These are phyloP conservation scores for Heterotilapia buettikoferi DNA, from an alignment of 2,113 vertebrate species.

Conservation along the genomic window DNA sequence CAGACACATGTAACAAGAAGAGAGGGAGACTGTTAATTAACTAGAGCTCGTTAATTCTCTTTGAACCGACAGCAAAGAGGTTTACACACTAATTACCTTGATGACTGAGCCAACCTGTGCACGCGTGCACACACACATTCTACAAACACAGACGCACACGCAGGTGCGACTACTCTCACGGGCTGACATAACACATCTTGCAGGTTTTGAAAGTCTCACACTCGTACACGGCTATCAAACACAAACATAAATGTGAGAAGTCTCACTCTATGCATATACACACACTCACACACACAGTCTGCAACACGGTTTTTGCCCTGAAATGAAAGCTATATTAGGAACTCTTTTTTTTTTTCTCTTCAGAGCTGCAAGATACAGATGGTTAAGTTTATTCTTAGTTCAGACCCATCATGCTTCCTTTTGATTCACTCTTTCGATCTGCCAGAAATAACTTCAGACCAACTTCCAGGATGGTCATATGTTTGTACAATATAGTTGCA, in stretches of 20 bases:
- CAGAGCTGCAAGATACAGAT: constrained; percentile 14
- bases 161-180: constrained; percentile 1
- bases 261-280: constrained; percentile 25
- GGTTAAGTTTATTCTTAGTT: constrained; percentile 43
- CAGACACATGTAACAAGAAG: constrained; percentile 65
- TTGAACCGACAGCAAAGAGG: constrained; percentile 68
- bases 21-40: constrained; percentile 72
- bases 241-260: constrained; percentile 51
- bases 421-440: constrained; percentile 27
- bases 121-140: background rate
- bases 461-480: background rate
- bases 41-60: constrained; percentile 70
- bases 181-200: constrained; percentile 48
- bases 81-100: constrained; percentile 73
- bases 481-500: background rate
- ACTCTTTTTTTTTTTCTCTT: background rate
- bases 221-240: background rate
- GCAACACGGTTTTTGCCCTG: background rate
- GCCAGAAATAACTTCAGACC: constrained; percentile 23
- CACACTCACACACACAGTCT: background rate
- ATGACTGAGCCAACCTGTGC: constrained; percentile 62
- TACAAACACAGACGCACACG: background rate
- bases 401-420: constrained; percentile 20
- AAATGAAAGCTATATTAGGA: constrained; percentile 47
- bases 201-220: constrained; percentile 39